phyloP scores from a whole-genome alignment of 2,113 vertebrate genomes.

The Gasterosteus aculeatus region DNA sequence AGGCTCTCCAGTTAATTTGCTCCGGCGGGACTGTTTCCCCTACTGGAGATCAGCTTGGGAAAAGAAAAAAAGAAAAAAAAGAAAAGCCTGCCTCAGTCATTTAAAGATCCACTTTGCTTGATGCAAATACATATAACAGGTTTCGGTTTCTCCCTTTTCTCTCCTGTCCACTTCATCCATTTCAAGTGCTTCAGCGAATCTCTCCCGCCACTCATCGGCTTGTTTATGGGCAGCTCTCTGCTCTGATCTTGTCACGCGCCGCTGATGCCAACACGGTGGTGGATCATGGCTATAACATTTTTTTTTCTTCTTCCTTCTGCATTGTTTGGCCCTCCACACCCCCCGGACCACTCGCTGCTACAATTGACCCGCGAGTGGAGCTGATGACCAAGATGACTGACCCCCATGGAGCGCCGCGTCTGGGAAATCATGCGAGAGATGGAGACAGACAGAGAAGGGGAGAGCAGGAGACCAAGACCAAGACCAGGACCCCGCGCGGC shows the following conservation, averaged over 20 bases:
- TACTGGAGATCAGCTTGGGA: conserved; percentile 55
- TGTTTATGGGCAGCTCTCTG: conserved; percentile 67
- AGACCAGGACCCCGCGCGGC: conserved; percentile 28
- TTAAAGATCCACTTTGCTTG: conserved; percentile 41
- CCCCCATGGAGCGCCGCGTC: conserved; percentile 70
- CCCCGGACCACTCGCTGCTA: conserved; percentile 72
- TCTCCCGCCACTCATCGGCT: conserved; percentile 67
- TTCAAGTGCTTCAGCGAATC: conserved; percentile 62
- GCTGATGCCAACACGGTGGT: conserved; percentile 54
- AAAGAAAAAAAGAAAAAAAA: conserved; percentile 42
- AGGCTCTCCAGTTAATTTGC: conserved; percentile 81
- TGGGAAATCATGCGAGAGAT: conserved; percentile 78
- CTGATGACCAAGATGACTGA: conserved; percentile 76
- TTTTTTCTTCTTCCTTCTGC: conserved; percentile 55
- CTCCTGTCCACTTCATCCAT: conserved; percentile 55
- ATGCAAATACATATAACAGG: conserved; percentile 43
- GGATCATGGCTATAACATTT: conserved; percentile 51
- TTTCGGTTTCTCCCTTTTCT: conserved; percentile 48
- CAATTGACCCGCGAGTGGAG: conserved; percentile 79
- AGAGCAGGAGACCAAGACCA: conserved; percentile 60
- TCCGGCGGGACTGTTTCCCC: conserved; percentile 71
- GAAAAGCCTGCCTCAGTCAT: conserved; percentile 58
- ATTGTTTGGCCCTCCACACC: conserved; percentile 66
- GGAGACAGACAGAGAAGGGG: conserved; percentile 66
- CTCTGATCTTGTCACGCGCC: conserved; percentile 68